phyloP scores from a whole-genome alignment of 2,113 vertebrate species.

The Cyprinodon brontotheroides region DNA sequence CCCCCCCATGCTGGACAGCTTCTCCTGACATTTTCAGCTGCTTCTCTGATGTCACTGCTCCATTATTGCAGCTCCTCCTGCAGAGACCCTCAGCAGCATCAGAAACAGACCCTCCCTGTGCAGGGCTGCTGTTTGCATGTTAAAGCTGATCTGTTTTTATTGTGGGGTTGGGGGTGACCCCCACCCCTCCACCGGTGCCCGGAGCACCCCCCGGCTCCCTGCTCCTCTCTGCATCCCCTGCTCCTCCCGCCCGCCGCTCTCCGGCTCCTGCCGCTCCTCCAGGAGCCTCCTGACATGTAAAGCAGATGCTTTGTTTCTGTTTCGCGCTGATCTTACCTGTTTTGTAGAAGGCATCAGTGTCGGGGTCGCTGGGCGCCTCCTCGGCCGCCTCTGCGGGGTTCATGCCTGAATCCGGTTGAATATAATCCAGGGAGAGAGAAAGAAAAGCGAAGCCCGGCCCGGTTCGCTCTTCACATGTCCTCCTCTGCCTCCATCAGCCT shows the following conservation, averaged over 20 bases:
- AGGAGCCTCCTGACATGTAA: not conserved
- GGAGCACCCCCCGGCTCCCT: too few species aligned
- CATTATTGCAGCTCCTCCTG: constrained; percentile 26
- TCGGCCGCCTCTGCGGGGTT: constrained; percentile 75
- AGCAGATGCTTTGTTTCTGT: constrained; percentile 4
- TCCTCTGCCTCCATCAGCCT: constrained; percentile 39
- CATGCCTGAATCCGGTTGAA: constrained; percentile 63
- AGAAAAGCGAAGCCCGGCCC: constrained; percentile 8
- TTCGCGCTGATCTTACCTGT: constrained; percentile 58
- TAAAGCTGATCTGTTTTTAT: not conserved
- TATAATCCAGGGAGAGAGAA: constrained; percentile 57
- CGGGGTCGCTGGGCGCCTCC: constrained; percentile 74
- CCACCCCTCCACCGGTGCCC: constrained; percentile 5
- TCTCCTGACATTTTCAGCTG: constrained; percentile 11
- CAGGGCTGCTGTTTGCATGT: not conserved
- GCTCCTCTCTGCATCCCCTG: not conserved
- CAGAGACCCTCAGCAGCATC: constrained; percentile 34
- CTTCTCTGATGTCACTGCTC: constrained; percentile 39
- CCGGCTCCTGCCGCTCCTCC: not conserved
- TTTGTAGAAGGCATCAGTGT: constrained; percentile 76
- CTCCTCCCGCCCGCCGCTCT: not conserved
- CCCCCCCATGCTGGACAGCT: not conserved
- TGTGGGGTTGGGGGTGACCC: not conserved
- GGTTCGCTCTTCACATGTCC: constrained; percentile 57
- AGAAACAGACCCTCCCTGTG: not conserved